phyloP scores from a whole-genome alignment of 2,797 vertebrate species.

The Phoxinus dragarum region DNA sequence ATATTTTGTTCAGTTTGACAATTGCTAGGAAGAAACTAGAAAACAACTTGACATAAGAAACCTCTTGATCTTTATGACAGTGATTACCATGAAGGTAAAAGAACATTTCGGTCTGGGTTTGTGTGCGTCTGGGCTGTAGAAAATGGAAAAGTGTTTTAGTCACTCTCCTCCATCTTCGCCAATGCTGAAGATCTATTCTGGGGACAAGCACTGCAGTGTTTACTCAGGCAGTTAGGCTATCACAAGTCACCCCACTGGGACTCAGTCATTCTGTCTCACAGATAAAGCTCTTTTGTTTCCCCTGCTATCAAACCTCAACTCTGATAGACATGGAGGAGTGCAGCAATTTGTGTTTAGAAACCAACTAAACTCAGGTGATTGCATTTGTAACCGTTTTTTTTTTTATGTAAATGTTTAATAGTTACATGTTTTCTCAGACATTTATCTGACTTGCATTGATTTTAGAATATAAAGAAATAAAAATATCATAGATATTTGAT shows the following conservation, averaged over 20 bases:
- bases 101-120: conserved; percentile 9
- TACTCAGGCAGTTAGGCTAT: conserved; percentile 47
- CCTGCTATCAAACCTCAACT: conserved; percentile 28
- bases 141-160: conserved; percentile 50
- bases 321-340: not conserved
- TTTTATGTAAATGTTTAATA: not conserved
- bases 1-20: conserved; percentile 33
- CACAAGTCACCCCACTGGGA: conserved; percentile 37
- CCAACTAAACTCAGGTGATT: not conserved
- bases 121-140: conserved; percentile 31
- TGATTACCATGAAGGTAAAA: conserved; percentile 23
- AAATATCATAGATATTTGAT: not conserved
- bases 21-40: not conserved
- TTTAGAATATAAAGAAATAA: not conserved
- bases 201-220: conserved; percentile 38
- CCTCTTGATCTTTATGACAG: conserved; percentile 22
- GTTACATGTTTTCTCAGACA: not conserved
- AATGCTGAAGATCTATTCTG: conserved; percentile 28
- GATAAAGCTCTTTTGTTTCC: conserved; percentile 45
- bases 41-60: conserved; percentile 9
- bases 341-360: conserved; percentile 6
- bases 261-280: conserved; percentile 28
- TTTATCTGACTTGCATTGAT: not conserved
- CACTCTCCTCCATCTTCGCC: not conserved
- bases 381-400: not conserved